phyloP scores from a whole-genome alignment of 92 coral and sea anemone species.

The Siderastrea siderea region DNA sequence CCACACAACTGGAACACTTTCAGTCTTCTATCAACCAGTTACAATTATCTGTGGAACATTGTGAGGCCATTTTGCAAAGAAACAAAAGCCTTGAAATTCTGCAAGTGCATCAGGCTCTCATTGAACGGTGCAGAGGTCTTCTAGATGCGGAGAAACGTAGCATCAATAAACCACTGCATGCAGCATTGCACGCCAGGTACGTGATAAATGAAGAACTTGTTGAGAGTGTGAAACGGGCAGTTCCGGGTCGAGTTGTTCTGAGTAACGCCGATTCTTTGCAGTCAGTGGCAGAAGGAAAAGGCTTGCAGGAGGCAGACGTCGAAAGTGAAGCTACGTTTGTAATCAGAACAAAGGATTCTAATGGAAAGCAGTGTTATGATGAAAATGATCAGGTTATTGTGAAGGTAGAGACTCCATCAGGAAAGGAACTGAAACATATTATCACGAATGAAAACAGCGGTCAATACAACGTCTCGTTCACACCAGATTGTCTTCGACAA shows the following conservation, averaged over 20 bases:
- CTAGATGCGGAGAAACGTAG: not conserved
- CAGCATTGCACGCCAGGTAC: not conserved
- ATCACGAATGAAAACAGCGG: constrained; percentile 55
- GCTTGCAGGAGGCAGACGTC: constrained; percentile 26
- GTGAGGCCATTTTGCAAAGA: constrained; percentile 16
- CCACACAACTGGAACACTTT: constrained; percentile 27
- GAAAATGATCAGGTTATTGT: constrained; percentile 55
- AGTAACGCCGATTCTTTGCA: constrained; percentile 46
- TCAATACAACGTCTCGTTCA: constrained; percentile 43
- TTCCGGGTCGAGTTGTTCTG: constrained; percentile 51
- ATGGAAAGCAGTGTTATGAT: constrained; percentile 65
- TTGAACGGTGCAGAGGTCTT: constrained; percentile 12
- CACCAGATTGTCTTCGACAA: constrained; percentile 47
- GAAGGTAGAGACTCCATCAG: constrained; percentile 29
- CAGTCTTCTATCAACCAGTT: not conserved
- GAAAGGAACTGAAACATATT: not conserved
- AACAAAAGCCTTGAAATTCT: constrained; percentile 10
- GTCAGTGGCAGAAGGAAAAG: constrained; percentile 59
- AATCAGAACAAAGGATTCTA: constrained; percentile 45
- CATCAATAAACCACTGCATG: constrained; percentile 4
- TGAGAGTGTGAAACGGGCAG: not conserved
- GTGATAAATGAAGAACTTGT: not conserved
- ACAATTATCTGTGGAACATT: not conserved
- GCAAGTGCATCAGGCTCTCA: constrained; percentile 4
- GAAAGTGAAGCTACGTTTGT: constrained; percentile 33